Percentiles rank a stretch among this genome's conserved stretches.
phyloP scores from a whole-genome alignment of 2,113 vertebrate species.

The Micronycteris hirsuta region DNA sequence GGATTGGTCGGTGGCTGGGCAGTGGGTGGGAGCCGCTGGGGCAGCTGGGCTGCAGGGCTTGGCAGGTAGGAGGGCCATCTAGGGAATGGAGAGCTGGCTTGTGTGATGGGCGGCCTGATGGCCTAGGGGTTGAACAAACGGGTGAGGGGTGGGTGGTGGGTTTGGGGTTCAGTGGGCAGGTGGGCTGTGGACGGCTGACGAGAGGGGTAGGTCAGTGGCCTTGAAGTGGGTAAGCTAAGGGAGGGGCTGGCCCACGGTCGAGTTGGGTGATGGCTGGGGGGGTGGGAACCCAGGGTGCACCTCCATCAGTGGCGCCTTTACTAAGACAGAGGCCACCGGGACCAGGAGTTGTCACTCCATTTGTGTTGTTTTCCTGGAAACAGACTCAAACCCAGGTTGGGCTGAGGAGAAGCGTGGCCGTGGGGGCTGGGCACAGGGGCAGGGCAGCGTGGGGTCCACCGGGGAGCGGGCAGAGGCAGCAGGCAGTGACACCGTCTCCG shows the following conservation, averaged over 20 bases:
- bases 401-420: neutral
- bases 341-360: fast-evolving
- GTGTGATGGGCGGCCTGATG: neutral
- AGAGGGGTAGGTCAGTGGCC: neutral
- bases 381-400: neutral
- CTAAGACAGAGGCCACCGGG: neutral
- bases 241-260: neutral
- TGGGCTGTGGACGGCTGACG: neutral
- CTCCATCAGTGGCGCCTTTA: neutral
- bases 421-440: neutral
- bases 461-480: neutral
- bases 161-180: neutral
- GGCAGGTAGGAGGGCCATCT: neutral
- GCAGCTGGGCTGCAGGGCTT: neutral
- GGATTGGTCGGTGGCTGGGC: fast-evolving
- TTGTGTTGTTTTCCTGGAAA: neutral
- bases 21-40: fast-evolving
- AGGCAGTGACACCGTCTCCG: fast-evolving
- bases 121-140: neutral
- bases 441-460: fast-evolving
- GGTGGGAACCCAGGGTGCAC: too few relatives aligned
- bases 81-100: neutral
- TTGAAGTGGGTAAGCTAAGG: neutral
- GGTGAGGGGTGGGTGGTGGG: neutral
- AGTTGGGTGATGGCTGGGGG: neutral